Base-by-base conservation (phyloP, 1,140 invertebrate species). In the Drosophila nannoptera region DNA sequence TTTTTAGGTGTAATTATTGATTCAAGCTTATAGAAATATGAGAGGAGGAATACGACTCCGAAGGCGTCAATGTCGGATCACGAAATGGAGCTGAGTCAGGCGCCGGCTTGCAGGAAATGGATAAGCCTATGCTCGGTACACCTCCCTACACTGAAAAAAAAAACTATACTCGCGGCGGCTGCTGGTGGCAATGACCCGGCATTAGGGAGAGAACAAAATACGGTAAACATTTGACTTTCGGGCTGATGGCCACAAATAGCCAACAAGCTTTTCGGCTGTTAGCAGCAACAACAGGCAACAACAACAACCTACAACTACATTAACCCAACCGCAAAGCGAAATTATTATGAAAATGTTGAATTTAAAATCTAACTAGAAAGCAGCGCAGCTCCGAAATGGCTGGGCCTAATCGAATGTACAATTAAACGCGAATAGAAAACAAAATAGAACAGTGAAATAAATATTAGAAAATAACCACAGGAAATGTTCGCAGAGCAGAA, bases 381-480 rank as follows among this genome's bases (percentile, higher is more conserved):
- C n/a, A 7, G n/a, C n/a, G 7, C 46, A 33, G 16, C 35, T 36
- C 40, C 8, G 46, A 76, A 69, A 65, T 77, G 69, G 69, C 77
- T 45, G 43, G 54, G 52, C 49, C 56, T 52, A 52, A 52, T 52
- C 49, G 54, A 73, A 60, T 69, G 45, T 72, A 80, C 43, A 80
- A 75, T 76, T 80, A 78, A 78, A 75, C 61, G 72, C 55, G 70
- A 75, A 80, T 73, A 62, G 80, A 78, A 80, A 65, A 36, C 32
- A 33, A 14, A 22, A 43, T 12, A 40, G 22, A 54, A 40, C 16
- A 50, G 48, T 9, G 45, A 75, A 43, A 55, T 67, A 67, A 77
- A 69, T 40, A 62, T 75, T 42, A 75, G 38, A 45, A 76, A 59
- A 55, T 35, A 49, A 49, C 68, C 78, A 61, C 69, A 72, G 69